A percentile compares a stretch with the other conserved stretches of the same genome.
These are phyloP conservation scores for Campoletis sonorensis DNA, from an alignment of 1,140 invertebrate genomes.

Conservation along the genomic window DNA sequence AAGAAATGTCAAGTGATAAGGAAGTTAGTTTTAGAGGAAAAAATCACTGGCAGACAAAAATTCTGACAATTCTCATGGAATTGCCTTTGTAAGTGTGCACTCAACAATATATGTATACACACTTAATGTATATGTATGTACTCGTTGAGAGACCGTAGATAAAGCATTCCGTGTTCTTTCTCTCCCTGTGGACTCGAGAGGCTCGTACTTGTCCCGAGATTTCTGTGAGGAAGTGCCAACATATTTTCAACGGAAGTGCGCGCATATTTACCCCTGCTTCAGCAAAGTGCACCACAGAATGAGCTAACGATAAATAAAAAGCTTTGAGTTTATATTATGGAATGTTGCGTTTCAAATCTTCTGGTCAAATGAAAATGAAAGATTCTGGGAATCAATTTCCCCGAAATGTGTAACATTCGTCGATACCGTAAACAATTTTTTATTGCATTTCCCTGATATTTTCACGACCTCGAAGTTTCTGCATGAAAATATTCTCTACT, in stretches of 20 bases:
- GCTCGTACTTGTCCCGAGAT: background rate
- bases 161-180: conserved; percentile 41
- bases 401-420: background rate
- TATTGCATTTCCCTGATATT: background rate
- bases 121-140: conserved; percentile 19
- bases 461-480: background rate
- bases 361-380: background rate
- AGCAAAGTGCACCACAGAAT: background rate
- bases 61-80: background rate
- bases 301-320: background rate
- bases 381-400: background rate
- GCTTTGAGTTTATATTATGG: background rate
- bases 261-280: background rate
- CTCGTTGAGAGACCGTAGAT: conserved; percentile 34
- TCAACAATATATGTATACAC: background rate
- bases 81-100: background rate
- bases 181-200: conserved; percentile 5
- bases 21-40: no score
- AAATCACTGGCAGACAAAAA: no score
- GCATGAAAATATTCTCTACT: background rate
- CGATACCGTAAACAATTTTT: background rate
- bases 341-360: background rate
- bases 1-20: no score
- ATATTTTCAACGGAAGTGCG: conserved; percentile 25
- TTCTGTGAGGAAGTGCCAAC: conserved; percentile 33